A percentile compares a stretch with the other conserved stretches of the same genome.
Evolutionary conservation across 2,113 vertebrate species (phyloP).

Genomic region (Syngnathus scovelli): DNA sequence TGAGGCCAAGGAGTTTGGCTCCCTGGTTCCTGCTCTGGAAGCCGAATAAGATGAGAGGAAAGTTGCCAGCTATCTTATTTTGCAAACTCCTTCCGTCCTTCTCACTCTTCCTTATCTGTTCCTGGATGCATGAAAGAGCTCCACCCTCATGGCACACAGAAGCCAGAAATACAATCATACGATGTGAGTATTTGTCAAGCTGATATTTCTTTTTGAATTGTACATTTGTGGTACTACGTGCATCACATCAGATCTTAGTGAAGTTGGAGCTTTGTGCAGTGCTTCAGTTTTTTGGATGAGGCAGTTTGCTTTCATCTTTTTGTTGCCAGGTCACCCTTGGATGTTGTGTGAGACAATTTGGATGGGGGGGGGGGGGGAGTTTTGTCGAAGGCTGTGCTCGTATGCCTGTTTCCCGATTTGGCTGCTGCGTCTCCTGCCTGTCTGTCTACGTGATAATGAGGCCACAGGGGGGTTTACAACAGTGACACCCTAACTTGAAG

Average conservation of each 20-base stretch:
- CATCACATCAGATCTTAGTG: too few relatives aligned
- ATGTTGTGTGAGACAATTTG: not conserved
- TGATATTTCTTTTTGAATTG: too few relatives aligned
- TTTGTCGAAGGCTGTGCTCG: not conserved
- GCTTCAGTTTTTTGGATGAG: too few relatives aligned
- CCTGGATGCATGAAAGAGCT: too few relatives aligned
- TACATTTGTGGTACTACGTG: too few relatives aligned
- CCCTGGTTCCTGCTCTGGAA: slow-evolving; percentile 17
- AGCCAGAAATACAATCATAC: too few relatives aligned
- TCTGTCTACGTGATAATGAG: slow-evolving; percentile 63
- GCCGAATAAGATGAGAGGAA: not conserved
- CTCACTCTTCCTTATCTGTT: not conserved
- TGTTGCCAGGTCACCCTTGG: not conserved
- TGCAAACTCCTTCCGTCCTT: not conserved
- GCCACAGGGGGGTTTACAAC: slow-evolving; percentile 61
- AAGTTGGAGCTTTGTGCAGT: too few relatives aligned
- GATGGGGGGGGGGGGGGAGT: slow-evolving; percentile 6
- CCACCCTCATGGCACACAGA: too few relatives aligned
- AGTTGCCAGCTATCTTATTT: too few relatives aligned
- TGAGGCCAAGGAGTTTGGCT: slow-evolving; percentile 15
- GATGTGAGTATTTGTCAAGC: too few relatives aligned
- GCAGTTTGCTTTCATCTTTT: too few relatives aligned
- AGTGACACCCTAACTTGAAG: slow-evolving; percentile 19
- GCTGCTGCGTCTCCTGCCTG: slow-evolving; percentile 35
- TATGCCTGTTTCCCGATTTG: slow-evolving; percentile 24